Evolutionary conservation across 1,140 invertebrate species (phyloP).

Genomic region (Bemisia tabaci): DNA sequence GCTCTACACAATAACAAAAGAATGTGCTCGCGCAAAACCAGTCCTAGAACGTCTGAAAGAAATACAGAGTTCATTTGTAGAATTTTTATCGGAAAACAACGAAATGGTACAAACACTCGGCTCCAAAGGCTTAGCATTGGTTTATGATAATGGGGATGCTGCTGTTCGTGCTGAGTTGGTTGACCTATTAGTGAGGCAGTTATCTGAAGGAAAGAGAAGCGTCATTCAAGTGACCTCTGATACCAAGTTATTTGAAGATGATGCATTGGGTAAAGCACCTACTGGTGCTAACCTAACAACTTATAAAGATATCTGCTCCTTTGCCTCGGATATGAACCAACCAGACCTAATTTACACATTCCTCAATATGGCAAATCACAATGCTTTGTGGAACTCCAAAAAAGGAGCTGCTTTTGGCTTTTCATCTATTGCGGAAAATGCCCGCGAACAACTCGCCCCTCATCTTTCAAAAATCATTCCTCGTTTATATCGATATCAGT

Average conservation of each 20-base stretch:
- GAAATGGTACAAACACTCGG: constrained; percentile 73
- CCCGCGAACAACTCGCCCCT: constrained; percentile 63
- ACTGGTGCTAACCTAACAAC: constrained; percentile 51
- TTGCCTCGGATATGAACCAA: constrained; percentile 85
- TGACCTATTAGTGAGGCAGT: constrained; percentile 60
- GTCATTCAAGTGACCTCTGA: constrained; percentile 60
- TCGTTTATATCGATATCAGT: constrained; percentile 74
- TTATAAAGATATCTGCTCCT: constrained; percentile 84
- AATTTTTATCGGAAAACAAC: constrained; percentile 75
- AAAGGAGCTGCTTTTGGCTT: constrained; percentile 83
- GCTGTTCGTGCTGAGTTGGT: constrained; percentile 56
- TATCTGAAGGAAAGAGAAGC: constrained; percentile 57
- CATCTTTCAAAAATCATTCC: constrained; percentile 76
- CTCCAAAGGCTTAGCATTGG: constrained; percentile 74
- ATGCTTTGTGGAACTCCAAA: constrained; percentile 86
- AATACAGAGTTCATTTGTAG: constrained; percentile 75
- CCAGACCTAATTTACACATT: constrained; percentile 91
- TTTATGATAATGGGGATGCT: constrained; percentile 65
- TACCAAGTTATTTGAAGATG: constrained; percentile 79
- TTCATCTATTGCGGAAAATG: constrained; percentile 63
- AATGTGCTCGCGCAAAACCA: constrained; percentile 51
- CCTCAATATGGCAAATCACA: constrained; percentile 87
- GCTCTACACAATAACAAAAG: constrained; percentile 67
- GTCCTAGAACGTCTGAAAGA: constrained; percentile 47
- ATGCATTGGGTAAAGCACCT: constrained; percentile 59